Conservation (phyloP, 2,888 invertebrate genomes). For the Dryococelus australis region DNA sequence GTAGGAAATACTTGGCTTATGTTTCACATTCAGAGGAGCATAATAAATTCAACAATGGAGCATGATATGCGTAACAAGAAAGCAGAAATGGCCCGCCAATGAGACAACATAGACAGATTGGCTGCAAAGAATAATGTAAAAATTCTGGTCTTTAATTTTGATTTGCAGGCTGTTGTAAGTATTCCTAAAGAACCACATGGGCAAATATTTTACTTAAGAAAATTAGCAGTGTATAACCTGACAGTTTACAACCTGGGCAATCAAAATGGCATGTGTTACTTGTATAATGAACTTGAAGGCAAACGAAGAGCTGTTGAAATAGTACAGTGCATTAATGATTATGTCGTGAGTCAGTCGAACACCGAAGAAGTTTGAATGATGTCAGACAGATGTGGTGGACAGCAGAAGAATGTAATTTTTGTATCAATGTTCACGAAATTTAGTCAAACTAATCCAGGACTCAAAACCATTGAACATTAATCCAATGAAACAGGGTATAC, state of each 20-base stretch:
- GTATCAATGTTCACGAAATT: not conserved
- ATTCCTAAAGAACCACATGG: not conserved
- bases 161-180: not conserved
- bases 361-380: not conserved
- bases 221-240: not conserved
- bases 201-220: not conserved
- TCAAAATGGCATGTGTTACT: not conserved
- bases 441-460: not conserved
- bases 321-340: not conserved
- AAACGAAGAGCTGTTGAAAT: not conserved
- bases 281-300: not conserved
- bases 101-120: not conserved
- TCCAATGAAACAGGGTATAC: not conserved
- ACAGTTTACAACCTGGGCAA: not conserved
- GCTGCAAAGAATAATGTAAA: not conserved
- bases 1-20: not conserved
- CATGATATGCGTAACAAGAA: not conserved
- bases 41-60: not conserved
- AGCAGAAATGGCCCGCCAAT: not conserved
- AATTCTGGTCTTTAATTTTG: not conserved
- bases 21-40: not conserved
- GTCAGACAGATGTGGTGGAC: not conserved
- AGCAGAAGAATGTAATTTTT: not conserved
- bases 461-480: not conserved
- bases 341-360: not conserved